phyloP scores from a whole-genome alignment of 2,113 vertebrate genomes.

The Chlorodrepanis virens region DNA sequence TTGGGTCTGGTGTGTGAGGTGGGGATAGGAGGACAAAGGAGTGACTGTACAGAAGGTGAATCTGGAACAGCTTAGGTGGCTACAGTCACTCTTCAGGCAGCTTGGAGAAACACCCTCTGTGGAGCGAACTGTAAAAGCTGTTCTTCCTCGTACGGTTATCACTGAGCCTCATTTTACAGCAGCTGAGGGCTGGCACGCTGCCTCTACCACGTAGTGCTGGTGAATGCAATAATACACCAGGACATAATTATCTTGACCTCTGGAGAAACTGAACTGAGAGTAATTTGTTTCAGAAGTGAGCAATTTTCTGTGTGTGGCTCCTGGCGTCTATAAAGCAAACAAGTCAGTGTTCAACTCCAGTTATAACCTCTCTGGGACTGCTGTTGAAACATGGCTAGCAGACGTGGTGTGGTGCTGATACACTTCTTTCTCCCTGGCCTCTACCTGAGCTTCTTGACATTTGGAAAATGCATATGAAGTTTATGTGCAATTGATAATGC shows the following conservation, averaged over 20 bases:
- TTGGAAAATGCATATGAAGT: background rate
- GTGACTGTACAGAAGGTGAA: background rate
- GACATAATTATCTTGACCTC: background rate
- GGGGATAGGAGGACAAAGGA: background rate
- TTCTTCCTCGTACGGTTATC: accelerated
- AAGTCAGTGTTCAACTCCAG: background rate
- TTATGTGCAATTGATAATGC: background rate
- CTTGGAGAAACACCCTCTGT: background rate
- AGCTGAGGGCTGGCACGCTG: background rate
- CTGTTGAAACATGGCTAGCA: background rate
- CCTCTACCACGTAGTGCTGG: background rate
- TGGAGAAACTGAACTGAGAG: slow-evolving; percentile 1
- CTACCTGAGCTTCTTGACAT: background rate
- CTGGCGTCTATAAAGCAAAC: slow-evolving; percentile 25
- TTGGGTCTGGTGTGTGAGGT: background rate
- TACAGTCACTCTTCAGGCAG: background rate
- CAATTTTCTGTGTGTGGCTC: slow-evolving; percentile 19
- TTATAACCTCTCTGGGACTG: background rate
- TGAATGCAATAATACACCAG: background rate
- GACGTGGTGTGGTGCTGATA: accelerated
- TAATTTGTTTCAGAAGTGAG: slow-evolving; percentile 18
- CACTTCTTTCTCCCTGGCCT: background rate
- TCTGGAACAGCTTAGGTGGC: slow-evolving; percentile 27
- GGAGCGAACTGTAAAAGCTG: background rate
- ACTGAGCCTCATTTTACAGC: background rate